Evolutionary conservation across 2,888 invertebrate species (phyloP), one percentile per base, ranked within the genome.

Genomic region (Nezara viridula): DNA sequence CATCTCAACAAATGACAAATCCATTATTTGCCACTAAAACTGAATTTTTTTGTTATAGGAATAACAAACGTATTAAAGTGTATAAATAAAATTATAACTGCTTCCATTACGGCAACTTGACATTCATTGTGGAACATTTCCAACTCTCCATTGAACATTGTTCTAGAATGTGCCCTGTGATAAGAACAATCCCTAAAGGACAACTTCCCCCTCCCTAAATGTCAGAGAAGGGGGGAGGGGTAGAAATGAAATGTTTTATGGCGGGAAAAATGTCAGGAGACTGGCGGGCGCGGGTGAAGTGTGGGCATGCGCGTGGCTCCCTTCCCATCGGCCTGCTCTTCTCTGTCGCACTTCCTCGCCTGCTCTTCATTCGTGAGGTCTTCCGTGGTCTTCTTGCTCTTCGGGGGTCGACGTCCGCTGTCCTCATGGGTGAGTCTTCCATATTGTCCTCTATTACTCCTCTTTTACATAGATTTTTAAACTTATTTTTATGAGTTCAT

Each of bases 251-350:
- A 89, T 89, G 90, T 89, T 89, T 89, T 90, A 89, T 90, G 89
- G 90, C 90, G 90, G 89, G 89, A 89, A 90, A 90, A 90, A 90
- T 89, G 90, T 90, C 90, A 90, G 85, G 73, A 88, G 6, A 32
- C 86, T 55, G 86, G 86, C 86, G 86, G 86, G 86, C 55, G 81
- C 32, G 50, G 85, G 66, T 21, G 60, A 37, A 24, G 19, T 55
- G n/a, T 12, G 87, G 49, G 32, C 89, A 89, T 86, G 88, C 90
- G 88, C 60, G 86, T 50, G 52, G 27, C 55, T 40, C 85, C 49
- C 93, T 93, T 93, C 93, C 94, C 93, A 92, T 66, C 50, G 73
- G 77, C 88, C 89, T 32, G 16, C 27, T 24, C 44, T 5, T 3
- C 14, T 14, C 44, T 81, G 81, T n/a, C 81, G 93, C 86, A 86